phyloP scores from a whole-genome alignment of 2,113 vertebrate genomes.

The Forbesichthys papilliferus region DNA sequence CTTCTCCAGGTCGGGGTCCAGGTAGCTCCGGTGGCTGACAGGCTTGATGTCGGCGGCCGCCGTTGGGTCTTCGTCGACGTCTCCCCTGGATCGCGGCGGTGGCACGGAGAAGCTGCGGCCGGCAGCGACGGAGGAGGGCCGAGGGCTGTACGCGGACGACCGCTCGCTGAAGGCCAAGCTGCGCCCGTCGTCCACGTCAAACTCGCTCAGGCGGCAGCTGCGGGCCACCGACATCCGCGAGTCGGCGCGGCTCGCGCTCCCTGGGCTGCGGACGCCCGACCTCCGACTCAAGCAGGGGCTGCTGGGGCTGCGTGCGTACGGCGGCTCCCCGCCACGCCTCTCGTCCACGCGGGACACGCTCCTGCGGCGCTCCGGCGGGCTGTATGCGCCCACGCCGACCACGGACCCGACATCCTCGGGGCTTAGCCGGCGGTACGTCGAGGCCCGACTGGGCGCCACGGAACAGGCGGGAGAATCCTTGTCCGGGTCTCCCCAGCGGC shows the following conservation, averaged over 20 bases:
- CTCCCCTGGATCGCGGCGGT: slow-evolving; percentile 77
- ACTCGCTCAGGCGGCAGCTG: slow-evolving; percentile 82
- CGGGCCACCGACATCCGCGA: slow-evolving; percentile 80
- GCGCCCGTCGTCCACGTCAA: slow-evolving; percentile 72
- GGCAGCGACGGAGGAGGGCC: slow-evolving; percentile 48
- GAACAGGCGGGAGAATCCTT: slow-evolving; percentile 76
- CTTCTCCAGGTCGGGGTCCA: slow-evolving; percentile 92
- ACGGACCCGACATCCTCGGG: slow-evolving; percentile 78
- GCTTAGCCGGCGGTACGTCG: slow-evolving; percentile 74
- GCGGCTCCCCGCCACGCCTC: slow-evolving; percentile 34
- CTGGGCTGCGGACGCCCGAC: slow-evolving; percentile 70
- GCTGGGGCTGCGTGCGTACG: slow-evolving; percentile 50
- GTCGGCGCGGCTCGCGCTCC: slow-evolving; percentile 74
- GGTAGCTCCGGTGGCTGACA: slow-evolving; percentile 82
- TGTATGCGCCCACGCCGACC: slow-evolving; percentile 79
- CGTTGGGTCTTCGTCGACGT: slow-evolving; percentile 30
- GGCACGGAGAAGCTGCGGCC: slow-evolving; percentile 91
- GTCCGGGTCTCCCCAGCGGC: slow-evolving; percentile 84
- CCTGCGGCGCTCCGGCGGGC: slow-evolving; percentile 71
- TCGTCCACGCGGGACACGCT: slow-evolving; percentile 75
- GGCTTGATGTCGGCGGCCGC: slow-evolving; percentile 68
- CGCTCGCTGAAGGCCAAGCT: slow-evolving; percentile 78
- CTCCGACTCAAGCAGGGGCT: slow-evolving; percentile 72
- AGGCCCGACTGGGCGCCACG: slow-evolving; percentile 77
- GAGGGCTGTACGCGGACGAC: slow-evolving; percentile 80